Conservation (phyloP, 2,888 invertebrate species). For the Dorcus hopei region DNA sequence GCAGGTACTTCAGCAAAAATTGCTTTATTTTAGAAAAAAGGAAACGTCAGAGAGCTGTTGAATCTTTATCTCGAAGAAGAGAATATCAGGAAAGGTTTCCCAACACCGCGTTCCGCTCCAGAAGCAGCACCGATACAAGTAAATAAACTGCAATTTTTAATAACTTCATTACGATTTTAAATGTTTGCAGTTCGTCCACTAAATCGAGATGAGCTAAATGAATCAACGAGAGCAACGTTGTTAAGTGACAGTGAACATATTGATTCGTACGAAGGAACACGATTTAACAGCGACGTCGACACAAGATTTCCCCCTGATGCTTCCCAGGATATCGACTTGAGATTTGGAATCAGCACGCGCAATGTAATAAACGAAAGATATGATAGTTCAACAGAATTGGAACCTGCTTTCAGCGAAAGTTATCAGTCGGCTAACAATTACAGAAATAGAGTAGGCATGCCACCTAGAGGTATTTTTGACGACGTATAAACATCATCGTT, state of each 20-base stretch:
- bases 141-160: slow-evolving; percentile 20
- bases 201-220: slow-evolving; percentile 58
- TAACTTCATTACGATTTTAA: slow-evolving; percentile 2
- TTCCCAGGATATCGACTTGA: slow-evolving; percentile 57
- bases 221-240: slow-evolving; percentile 75
- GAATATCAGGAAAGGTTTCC: slow-evolving; percentile 69
- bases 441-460: slow-evolving; percentile 52
- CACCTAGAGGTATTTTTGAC: slow-evolving; percentile 78
- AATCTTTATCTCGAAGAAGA: slow-evolving; percentile 70
- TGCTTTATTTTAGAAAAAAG: slow-evolving; percentile 63
- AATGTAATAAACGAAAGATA: slow-evolving; percentile 46
- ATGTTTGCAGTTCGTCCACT: slow-evolving; percentile 49
- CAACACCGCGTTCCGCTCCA: slow-evolving; percentile 46
- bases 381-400: slow-evolving; percentile 40
- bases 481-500: slow-evolving; percentile 59
- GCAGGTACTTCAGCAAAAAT: not conserved
- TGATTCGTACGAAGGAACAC: slow-evolving; percentile 62
- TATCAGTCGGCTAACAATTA: slow-evolving; percentile 44
- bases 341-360: slow-evolving; percentile 66
- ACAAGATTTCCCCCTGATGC: slow-evolving; percentile 43
- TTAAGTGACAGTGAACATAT: slow-evolving; percentile 71
- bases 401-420: slow-evolving; percentile 42
- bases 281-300: slow-evolving; percentile 43
- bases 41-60: slow-evolving; percentile 76
- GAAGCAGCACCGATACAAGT: slow-evolving; percentile 53